Base-by-base conservation (phyloP, 2,113 vertebrate genomes). In the Aythya baeri region DNA sequence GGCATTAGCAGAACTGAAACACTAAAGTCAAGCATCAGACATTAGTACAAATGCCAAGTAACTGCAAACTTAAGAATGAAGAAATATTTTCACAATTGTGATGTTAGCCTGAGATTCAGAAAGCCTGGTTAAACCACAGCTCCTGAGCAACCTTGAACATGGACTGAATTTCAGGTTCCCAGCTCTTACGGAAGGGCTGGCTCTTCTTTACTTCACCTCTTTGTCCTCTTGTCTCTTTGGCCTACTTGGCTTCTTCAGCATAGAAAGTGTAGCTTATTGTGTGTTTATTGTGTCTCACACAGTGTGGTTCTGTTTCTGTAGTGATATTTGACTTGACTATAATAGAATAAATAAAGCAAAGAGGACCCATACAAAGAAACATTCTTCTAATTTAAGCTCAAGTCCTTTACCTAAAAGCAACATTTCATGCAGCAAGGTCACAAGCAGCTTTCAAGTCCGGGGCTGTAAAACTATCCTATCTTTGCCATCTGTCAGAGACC, bases 11-110 rank as follows among this genome's bases (percentile, higher is more conserved):
- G 91, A 94, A 23, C 71, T 91, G 77, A 94, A 93, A 95, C 3
- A 5, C 58, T 86, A 83, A 86, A 93, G 92, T 93, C 86, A 89
- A 96, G 81, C 85, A 74, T 88, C 86, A 95, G 91, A 21, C 54
- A 12, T 94, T 89, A 96, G 84, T 78, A 89, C 83, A 95, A 96
- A 96, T 92, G 95, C 93, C 91, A 95, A 93, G 89, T 87, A 93
- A 89, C 86, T 91, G 74, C 65, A 87, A 86, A 75, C 94, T 93
- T 93, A 70, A 75, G 91, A 54, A 49, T 84, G 86, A 89, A 87
- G 71, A 86, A 89, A 73, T 89, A 68, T 92, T 84, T 78, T 41
- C 68, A 76, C 89, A 87, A 92, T 83, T 76, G 70, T 72, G 75
- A 65, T 52, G 32, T 50, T 70, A 50, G 66, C 44, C 54, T 82